These are phyloP conservation scores for Teinopalpus imperialis DNA, from an alignment of 2,888 invertebrate genomes.

Conservation along the genomic window DNA sequence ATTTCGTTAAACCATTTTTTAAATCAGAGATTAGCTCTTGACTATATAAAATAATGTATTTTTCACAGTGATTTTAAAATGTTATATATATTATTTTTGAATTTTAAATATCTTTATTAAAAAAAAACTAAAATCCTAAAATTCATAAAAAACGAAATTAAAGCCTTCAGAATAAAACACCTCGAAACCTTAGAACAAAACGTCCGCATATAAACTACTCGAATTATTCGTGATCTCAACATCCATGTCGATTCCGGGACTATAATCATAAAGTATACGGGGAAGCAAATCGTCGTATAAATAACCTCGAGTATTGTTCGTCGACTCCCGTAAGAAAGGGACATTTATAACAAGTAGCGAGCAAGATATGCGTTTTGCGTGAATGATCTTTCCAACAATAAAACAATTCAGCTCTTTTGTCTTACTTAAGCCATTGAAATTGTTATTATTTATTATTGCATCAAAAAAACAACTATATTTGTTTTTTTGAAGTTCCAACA, in stretches of 20 bases:
- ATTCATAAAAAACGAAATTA: too few species aligned
- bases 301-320: constrained; percentile 33
- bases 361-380: constrained; percentile 35
- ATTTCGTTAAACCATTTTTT: too few species aligned
- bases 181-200: constrained; percentile 7
- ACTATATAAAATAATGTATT: too few species aligned
- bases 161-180: neutral
- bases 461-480: too few species aligned
- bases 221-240: constrained; percentile 40
- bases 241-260: constrained; percentile 40
- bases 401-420: constrained; percentile 27
- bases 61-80: too few species aligned
- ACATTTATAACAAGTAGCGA: constrained; percentile 40
- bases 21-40: too few species aligned
- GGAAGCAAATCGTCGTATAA: constrained; percentile 55
- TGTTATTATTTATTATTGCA: too few species aligned
- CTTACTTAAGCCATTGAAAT: constrained; percentile 7
- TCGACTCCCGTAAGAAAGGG: constrained; percentile 39
- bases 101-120: too few species aligned
- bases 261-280: constrained; percentile 50
- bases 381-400: constrained; percentile 26
- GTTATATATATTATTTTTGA: too few species aligned
- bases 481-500: constrained; percentile 7
- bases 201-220: constrained; percentile 18
- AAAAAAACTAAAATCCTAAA: too few species aligned